phyloP scores from a whole-genome alignment of 2,888 invertebrate species.

The Melanostoma scalare region DNA sequence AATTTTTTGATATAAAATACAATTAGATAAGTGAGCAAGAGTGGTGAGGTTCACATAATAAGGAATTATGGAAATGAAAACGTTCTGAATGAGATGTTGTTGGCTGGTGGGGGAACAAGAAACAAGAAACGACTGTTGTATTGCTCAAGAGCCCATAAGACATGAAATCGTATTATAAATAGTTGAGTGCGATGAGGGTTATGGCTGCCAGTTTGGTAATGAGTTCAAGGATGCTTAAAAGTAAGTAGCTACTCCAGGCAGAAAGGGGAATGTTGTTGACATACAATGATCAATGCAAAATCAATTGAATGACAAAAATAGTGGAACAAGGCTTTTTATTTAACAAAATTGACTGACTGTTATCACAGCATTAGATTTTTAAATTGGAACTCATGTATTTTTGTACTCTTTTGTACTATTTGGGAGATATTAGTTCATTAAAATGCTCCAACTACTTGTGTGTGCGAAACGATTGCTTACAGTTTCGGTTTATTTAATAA shows the following conservation, averaged over 20 bases:
- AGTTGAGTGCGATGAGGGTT: not conserved
- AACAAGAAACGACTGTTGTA: not conserved
- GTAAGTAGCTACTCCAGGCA: constrained; percentile 19
- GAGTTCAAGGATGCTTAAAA: constrained; percentile 21
- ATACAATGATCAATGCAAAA: not conserved
- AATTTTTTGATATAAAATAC: constrained; percentile 55
- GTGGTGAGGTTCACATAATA: constrained; percentile 49
- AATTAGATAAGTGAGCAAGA: constrained; percentile 56
- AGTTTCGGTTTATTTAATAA: too few species aligned
- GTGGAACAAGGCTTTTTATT: too few species aligned
- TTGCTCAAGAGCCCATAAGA: not conserved
- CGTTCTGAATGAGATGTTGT: not conserved
- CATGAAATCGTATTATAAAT: not conserved
- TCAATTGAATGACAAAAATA: too few species aligned
- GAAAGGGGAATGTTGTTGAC: not conserved
- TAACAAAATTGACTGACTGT: too few species aligned
- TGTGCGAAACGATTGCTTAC: too few species aligned
- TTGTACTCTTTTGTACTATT: too few species aligned
- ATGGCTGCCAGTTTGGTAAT: constrained; percentile 23
- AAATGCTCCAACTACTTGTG: too few species aligned
- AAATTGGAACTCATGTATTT: too few species aligned
- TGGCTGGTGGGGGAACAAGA: not conserved
- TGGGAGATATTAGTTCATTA: too few species aligned
- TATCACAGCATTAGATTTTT: too few species aligned
- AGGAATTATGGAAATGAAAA: constrained; percentile 49